These are phyloP conservation scores for Bellardia pandia DNA, from an alignment of 2,888 invertebrate genomes.

Conservation along the genomic window DNA sequence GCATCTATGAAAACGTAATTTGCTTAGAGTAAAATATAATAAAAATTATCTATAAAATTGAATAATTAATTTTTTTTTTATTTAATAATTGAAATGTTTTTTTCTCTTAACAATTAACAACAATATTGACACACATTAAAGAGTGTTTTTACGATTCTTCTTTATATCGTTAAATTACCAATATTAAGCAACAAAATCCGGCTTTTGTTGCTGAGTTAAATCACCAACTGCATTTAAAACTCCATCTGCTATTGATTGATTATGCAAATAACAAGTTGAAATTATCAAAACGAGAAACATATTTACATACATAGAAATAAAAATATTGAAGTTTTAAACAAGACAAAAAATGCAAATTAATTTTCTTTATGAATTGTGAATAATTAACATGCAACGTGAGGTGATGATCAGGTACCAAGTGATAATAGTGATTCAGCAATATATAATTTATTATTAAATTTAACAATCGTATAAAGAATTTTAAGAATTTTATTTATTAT, in stretches of 20 bases:
- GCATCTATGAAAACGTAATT: neutral
- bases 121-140: slow-evolving; percentile 16
- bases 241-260: slow-evolving; percentile 17
- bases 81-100: neutral
- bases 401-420: slow-evolving; percentile 20
- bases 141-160: slow-evolving; percentile 12
- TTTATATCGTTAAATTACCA: slow-evolving; percentile 10
- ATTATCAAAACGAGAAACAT: slow-evolving; percentile 22
- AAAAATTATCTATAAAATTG: slow-evolving; percentile 4
- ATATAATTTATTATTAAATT: slow-evolving; percentile 16
- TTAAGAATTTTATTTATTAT: slow-evolving; percentile 24
- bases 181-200: neutral
- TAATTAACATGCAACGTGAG: slow-evolving; percentile 48
- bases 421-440: slow-evolving; percentile 39
- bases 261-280: slow-evolving; percentile 21
- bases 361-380: slow-evolving; percentile 6
- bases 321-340: slow-evolving; percentile 8
- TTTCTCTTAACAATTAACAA: neutral
- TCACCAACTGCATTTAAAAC: slow-evolving; percentile 13
- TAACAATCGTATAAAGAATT: neutral
- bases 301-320: neutral
- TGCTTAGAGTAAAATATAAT: slow-evolving; percentile 1
- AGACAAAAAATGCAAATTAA: neutral
- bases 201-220: neutral
- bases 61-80: neutral